Percentiles rank a stretch among this genome's conserved stretches.
Evolutionary conservation across 2,888 invertebrate species (phyloP).

Genomic region (Norana najaformis): DNA sequence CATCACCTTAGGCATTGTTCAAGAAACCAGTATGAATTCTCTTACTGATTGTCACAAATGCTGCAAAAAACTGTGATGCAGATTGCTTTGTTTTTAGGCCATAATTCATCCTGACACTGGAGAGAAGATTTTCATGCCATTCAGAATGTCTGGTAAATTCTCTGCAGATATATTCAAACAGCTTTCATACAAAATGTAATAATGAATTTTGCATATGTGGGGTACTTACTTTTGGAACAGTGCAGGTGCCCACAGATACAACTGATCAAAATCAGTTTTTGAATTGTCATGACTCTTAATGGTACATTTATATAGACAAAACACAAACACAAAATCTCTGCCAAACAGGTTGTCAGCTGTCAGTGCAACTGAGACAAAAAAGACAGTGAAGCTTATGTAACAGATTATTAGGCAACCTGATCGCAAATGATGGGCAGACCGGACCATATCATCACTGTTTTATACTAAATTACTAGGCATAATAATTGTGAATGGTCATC

Average conservation of each 20-base stretch:
- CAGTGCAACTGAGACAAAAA: no score
- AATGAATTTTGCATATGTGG: not conserved
- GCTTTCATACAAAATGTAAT: not conserved
- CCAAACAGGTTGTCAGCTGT: no score
- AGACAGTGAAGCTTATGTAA: no score
- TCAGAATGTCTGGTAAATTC: slow-evolving; percentile 64
- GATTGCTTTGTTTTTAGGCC: slow-evolving; percentile 50
- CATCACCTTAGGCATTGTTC: not conserved
- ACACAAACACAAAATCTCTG: no score
- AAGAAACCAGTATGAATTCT: no score
- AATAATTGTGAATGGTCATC: no score
- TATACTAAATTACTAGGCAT: no score
- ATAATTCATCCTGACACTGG: slow-evolving; percentile 65
- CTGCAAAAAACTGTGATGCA: not conserved
- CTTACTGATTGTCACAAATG: no score
- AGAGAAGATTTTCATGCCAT: slow-evolving; percentile 65
- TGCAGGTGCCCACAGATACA: not conserved
- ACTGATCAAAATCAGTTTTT: not conserved
- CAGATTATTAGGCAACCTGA: no score
- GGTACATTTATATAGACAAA: no score
- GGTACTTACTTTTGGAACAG: not conserved
- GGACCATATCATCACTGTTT: no score
- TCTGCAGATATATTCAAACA: not conserved
- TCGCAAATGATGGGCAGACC: no score
- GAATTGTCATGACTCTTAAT: not conserved